Evolutionary conservation across 2,797 vertebrate species (phyloP), one percentile per base, ranked within the genome.

Genomic region (Arnoldichthys spilopterus): DNA sequence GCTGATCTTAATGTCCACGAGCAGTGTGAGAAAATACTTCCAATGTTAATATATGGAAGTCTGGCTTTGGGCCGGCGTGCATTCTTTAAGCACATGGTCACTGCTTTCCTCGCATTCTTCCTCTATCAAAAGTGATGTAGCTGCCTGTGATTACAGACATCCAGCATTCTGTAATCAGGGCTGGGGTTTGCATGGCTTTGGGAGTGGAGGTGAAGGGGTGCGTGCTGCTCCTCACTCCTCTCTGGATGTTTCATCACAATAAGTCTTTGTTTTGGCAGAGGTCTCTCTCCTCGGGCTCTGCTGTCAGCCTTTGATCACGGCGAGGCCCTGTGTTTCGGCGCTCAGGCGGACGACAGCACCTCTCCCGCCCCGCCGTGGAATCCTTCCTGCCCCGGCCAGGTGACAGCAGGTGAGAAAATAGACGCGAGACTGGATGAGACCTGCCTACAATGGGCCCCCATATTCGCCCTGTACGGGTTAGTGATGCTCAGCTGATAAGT

Each of bases 281-380:
- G 89, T 85, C 73, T 90, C 88, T 90, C 91, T 93, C 91, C 90
- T 93, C 88, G 82, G 72, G 83, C 89, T 89, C 86, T 80, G 79
- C 90, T 92, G 91, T 93, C 91, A 92, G 88, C 89, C 92, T 94
- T 94, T 94, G 93, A 94, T 94, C 93, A 92, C 20, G 66, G 76
- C 80, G 64, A 82, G 81, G 77, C 85, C 71, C 67, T 74, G 47
- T 56, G 62, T 40, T 70, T 74, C 68, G 62, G 20, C 78, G n/a
- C 71, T 83, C 72, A 71, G 76, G 78, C 32, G 37, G 80, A 76
- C 74, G 78, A 78, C 72, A 87, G 85, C 87, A 89, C 87, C 82
- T 81, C 84, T 72, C 86, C 87, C 84, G 74, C 81, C 87, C 73
- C 84, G 1, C 20, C 49, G 70, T 61, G 68, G 72, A 82, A 85